These are phyloP conservation scores for Ectemnius lituratus DNA, from an alignment of 2,888 invertebrate species.

Conservation along the genomic window DNA sequence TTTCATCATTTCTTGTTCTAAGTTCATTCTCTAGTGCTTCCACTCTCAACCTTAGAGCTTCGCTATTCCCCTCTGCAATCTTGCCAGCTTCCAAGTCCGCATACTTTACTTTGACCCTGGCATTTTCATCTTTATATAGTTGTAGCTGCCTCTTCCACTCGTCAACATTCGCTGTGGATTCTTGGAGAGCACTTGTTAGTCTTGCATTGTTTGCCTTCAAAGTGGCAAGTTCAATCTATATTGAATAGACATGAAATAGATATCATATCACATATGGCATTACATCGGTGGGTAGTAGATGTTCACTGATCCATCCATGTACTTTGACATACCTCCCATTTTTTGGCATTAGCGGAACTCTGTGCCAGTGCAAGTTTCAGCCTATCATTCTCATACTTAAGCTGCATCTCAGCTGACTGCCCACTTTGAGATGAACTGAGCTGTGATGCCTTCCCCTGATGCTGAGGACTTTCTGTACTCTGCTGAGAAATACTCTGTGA, in stretches of 20 bases:
- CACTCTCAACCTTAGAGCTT: conserved; percentile 87
- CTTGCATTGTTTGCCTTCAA: conserved; percentile 97
- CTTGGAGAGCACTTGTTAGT: conserved; percentile 95
- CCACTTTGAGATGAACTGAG: conserved; percentile 68
- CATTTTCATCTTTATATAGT: conserved; percentile 94
- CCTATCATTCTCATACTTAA: conserved; percentile 98
- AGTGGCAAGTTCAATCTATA: conserved; percentile 91
- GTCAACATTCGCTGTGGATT: conserved; percentile 97
- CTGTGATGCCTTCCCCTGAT: conserved; percentile 78
- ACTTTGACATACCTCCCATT: conserved; percentile 87
- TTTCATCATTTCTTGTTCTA: conserved; percentile 90
- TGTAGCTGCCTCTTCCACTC: conserved; percentile 99
- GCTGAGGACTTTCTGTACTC: conserved; percentile 83
- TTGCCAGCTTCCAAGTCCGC: conserved; percentile 85
- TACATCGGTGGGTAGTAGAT: neutral
- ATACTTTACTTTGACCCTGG: conserved; percentile 87
- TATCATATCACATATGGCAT: neutral
- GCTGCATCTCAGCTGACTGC: conserved; percentile 86
- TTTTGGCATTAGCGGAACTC: conserved; percentile 98
- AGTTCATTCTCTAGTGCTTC: conserved; percentile 91
- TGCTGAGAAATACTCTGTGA: conserved; percentile 75
- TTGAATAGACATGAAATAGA: conserved; percentile 21
- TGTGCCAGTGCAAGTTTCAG: conserved; percentile 96
- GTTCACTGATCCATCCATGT: neutral
- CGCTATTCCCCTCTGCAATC: conserved; percentile 77